These are phyloP conservation scores for Ariopsis seemanni DNA, from an alignment of 2,113 vertebrate species.

Conservation along the genomic window DNA sequence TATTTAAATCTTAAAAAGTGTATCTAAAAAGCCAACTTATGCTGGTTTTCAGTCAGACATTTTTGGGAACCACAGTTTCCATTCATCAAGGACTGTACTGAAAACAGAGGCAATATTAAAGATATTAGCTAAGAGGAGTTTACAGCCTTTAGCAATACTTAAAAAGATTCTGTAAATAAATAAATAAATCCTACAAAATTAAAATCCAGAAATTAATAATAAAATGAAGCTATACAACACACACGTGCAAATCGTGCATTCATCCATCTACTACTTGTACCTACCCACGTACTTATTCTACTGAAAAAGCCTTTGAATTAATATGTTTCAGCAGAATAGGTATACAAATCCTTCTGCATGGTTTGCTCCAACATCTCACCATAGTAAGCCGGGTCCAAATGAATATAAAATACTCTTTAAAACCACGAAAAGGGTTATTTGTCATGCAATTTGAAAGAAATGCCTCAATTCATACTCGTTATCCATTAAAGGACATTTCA, in stretches of 20 bases:
- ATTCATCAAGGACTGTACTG: neutral
- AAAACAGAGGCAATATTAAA: neutral
- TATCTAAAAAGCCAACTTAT: neutral
- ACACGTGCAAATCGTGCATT: neutral
- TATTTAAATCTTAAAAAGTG: neutral
- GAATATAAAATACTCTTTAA: constrained; percentile 78
- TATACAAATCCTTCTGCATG: constrained; percentile 33
- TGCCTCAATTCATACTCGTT: constrained; percentile 92
- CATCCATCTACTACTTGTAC: neutral
- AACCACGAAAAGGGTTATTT: constrained; percentile 77
- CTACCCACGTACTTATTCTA: no score
- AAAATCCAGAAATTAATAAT: neutral
- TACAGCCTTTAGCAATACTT: neutral
- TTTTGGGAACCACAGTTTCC: neutral
- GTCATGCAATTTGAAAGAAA: constrained; percentile 84
- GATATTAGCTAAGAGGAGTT: neutral
- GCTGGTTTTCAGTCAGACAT: neutral
- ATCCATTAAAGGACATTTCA: constrained; percentile 83
- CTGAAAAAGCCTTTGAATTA: constrained; percentile 1
- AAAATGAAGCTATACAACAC: neutral
- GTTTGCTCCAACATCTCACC: constrained; percentile 11
- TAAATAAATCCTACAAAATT: neutral
- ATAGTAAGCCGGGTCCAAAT: constrained; percentile 28
- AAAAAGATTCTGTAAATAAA: neutral
- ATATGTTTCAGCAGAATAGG: constrained; percentile 14